Evolutionary conservation across 2,888 invertebrate genomes (phyloP).

Genomic region (Acrobasis suavella): DNA sequence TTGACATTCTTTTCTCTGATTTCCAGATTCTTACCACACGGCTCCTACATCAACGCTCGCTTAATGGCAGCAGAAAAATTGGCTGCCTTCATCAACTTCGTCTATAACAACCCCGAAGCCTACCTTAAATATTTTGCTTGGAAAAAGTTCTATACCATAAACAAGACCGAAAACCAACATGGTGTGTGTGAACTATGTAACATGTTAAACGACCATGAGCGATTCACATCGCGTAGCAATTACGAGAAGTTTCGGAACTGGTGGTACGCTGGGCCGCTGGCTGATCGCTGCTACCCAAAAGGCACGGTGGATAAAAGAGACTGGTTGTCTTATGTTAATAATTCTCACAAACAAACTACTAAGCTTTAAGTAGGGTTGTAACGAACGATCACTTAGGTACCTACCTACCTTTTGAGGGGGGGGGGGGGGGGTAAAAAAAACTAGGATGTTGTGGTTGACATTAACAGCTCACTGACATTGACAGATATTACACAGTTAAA

Average conservation of each 20-base stretch:
- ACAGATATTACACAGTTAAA: too few relatives aligned
- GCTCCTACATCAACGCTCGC: constrained; percentile 57
- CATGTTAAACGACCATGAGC: constrained; percentile 46
- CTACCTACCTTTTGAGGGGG: too few relatives aligned
- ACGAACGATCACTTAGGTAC: too few relatives aligned
- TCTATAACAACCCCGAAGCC: constrained; percentile 42
- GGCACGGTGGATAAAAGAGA: constrained; percentile 42
- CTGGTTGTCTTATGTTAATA: constrained; percentile 41
- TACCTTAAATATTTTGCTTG: constrained; percentile 56
- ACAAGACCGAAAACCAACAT: constrained; percentile 36
- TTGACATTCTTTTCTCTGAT: neutral
- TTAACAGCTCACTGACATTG: too few relatives aligned
- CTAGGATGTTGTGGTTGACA: too few relatives aligned
- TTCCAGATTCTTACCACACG: constrained; percentile 64
- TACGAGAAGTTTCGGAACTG: constrained; percentile 56
- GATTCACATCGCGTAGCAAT: constrained; percentile 32
- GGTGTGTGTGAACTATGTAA: constrained; percentile 61
- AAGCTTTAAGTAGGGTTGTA: neutral
- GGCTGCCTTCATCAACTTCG: constrained; percentile 47
- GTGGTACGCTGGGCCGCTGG: constrained; percentile 56
- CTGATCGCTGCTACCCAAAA: constrained; percentile 43
- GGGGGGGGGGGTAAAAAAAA: too few relatives aligned
- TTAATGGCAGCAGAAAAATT: constrained; percentile 41
- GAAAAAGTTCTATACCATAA: constrained; percentile 55
- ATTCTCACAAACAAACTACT: constrained; percentile 8